A percentile compares a stretch with the other conserved stretches of the same genome.
Evolutionary conservation across 2,113 vertebrate genomes (phyloP).

Genomic region (Girardinichthys multiradiatus): DNA sequence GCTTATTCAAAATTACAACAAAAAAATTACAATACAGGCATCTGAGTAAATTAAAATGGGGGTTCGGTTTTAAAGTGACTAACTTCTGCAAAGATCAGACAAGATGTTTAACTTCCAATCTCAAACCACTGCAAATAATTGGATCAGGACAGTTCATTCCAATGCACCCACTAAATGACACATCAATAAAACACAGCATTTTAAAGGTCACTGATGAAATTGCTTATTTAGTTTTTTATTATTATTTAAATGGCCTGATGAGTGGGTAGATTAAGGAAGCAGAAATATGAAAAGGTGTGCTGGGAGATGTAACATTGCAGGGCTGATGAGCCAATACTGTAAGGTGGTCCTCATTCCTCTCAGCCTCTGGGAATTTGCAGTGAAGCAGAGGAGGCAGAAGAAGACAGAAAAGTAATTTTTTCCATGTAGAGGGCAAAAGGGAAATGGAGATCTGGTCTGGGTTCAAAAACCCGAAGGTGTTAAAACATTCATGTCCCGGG

Average conservation of each 20-base stretch:
- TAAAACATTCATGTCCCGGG: slow-evolving; percentile 82
- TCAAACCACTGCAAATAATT: slow-evolving; percentile 22
- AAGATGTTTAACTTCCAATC: slow-evolving; percentile 37
- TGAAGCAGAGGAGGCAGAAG: slow-evolving; percentile 13
- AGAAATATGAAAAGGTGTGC: not conserved
- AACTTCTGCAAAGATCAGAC: slow-evolving; percentile 23
- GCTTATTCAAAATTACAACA: slow-evolving; percentile 20
- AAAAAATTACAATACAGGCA: slow-evolving; percentile 21
- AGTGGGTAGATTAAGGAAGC: not conserved
- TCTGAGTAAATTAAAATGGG: slow-evolving; percentile 15
- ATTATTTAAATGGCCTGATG: slow-evolving; percentile 34
- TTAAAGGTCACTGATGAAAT: slow-evolving; percentile 12
- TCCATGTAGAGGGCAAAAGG: not conserved
- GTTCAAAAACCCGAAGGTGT: slow-evolving; percentile 81
- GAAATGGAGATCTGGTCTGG: not conserved
- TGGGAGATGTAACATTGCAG: slow-evolving; percentile 7
- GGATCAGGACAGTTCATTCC: slow-evolving; percentile 13
- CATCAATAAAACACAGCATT: slow-evolving; percentile 23
- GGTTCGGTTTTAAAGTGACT: slow-evolving; percentile 27
- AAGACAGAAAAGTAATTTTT: slow-evolving; percentile 25
- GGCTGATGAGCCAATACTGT: slow-evolving; percentile 23
- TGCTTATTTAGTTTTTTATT: not conserved
- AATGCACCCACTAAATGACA: slow-evolving; percentile 13
- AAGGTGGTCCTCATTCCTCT: slow-evolving; percentile 23
- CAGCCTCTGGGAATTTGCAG: slow-evolving; percentile 10